Base-by-base conservation (phyloP, 2,797 vertebrate genomes). In the Orestias chungarensis region DNA sequence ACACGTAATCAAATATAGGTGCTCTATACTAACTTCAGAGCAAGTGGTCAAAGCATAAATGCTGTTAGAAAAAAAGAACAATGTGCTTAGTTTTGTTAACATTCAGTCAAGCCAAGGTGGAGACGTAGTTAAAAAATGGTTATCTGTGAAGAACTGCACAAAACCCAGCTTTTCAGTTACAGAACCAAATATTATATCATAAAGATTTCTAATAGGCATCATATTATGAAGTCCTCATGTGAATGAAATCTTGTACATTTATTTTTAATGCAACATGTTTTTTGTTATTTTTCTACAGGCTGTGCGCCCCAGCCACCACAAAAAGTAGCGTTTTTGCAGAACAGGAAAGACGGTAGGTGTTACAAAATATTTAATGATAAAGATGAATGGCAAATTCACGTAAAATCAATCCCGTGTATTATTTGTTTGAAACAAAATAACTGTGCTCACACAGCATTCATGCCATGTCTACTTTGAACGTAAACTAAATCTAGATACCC, bases 321-420 rank as follows among this genome's bases (percentile, higher is more conserved):
- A 47, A 44, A 66, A 27, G 49, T 29, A 54, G 55, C 55, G 11
- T 27, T 4, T 40, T 47, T 20, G 42, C 47, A 64, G 40, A 68
- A 40, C 35, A 54, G 10, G 59, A 66, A 78, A 44, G 6, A 31
- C 17, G 78, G 90, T 90, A 23, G 86, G 15, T 43, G n/a, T 42
- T 49, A 49, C 2, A 38, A 23, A 14, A 42, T 18, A 29, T 44
- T 40, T 11, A 0, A 29, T 29, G 18, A 15, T 43, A 10, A 40
- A 3, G 0, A 38, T 64, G 15, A 61, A 2, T 44, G n/a, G 50
- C 18, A 59, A 9, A 35, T 35, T 59, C 17, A 33, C 35, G 55
- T 35, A 35, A 35, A 35, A 20, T 23, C 18, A 59, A 31, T 20
- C 20, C 33, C 18, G 23, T 59, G 20, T 35, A 35, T 35, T 11